phyloP scores from a whole-genome alignment of 1,140 invertebrate genomes.

The Formica selysi region DNA sequence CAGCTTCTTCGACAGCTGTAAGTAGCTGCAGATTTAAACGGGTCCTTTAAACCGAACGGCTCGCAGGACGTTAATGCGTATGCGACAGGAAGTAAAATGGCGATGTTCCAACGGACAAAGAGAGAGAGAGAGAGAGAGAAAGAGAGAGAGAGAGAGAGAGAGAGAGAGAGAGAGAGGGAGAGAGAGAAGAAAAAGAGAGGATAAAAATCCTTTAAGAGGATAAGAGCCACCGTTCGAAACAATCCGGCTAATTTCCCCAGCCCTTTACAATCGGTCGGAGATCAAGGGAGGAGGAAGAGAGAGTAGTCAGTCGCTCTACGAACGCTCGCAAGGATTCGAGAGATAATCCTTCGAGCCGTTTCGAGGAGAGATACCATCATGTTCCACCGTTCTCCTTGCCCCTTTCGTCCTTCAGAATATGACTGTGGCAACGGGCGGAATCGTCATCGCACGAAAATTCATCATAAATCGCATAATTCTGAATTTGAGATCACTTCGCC shows the following conservation, averaged over 20 bases:
- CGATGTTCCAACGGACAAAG: neutral
- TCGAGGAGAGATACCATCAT: constrained; percentile 60
- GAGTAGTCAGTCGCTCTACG: constrained; percentile 17
- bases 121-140: neutral
- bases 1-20: neutral
- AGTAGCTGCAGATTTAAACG: constrained; percentile 13
- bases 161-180: neutral
- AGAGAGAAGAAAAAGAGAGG: neutral
- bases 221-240: constrained; percentile 71
- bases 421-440: neutral
- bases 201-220: constrained; percentile 70
- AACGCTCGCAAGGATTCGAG: constrained; percentile 56
- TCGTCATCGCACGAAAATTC: constrained; percentile 12
- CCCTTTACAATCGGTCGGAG: constrained; percentile 28
- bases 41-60: neutral
- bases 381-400: neutral
- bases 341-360: constrained; percentile 71
- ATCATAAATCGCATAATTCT: constrained; percentile 4
- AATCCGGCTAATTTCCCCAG: constrained; percentile 75
- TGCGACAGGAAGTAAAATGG: constrained; percentile 31
- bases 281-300: constrained; percentile 26
- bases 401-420: constrained; percentile 20
- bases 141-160: neutral
- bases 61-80: constrained; percentile 32
- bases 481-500: constrained; percentile 23